These are phyloP conservation scores for Climacteris rufus DNA, from an alignment of 2,113 vertebrate species.

Conservation along the genomic window DNA sequence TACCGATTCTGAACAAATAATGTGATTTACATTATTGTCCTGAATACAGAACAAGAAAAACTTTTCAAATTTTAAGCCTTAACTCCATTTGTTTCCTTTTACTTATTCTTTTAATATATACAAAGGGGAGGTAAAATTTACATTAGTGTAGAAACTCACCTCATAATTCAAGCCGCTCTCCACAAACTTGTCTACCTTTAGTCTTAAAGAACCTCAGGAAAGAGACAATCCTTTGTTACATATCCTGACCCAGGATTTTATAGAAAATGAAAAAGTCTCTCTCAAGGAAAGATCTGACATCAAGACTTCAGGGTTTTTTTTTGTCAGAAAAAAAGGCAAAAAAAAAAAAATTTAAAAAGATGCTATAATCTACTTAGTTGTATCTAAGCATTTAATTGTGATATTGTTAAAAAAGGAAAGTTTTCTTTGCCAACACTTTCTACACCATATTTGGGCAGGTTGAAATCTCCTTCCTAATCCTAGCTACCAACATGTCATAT, in stretches of 20 bases:
- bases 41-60: not conserved
- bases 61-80: not conserved
- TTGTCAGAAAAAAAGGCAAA: not conserved
- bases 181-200: not conserved
- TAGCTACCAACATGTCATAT: rapidly evolving
- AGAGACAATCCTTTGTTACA: not conserved
- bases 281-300: not conserved
- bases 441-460: not conserved
- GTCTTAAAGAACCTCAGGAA: not conserved
- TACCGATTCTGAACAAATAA: not conserved
- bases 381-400: not conserved
- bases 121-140: not conserved
- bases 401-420: not conserved
- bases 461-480: not conserved
- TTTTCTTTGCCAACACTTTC: not conserved
- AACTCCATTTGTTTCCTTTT: not conserved
- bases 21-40: not conserved
- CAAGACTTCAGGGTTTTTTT: not conserved
- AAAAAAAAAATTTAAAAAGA: not conserved
- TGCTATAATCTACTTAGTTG: not conserved
- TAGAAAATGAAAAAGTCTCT: not conserved
- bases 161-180: not conserved
- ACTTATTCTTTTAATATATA: not conserved
- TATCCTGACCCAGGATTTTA: not conserved
- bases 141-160: not conserved